These are phyloP conservation scores for Rutpela maculata DNA, from an alignment of 2,888 invertebrate species.

Conservation along the genomic window DNA sequence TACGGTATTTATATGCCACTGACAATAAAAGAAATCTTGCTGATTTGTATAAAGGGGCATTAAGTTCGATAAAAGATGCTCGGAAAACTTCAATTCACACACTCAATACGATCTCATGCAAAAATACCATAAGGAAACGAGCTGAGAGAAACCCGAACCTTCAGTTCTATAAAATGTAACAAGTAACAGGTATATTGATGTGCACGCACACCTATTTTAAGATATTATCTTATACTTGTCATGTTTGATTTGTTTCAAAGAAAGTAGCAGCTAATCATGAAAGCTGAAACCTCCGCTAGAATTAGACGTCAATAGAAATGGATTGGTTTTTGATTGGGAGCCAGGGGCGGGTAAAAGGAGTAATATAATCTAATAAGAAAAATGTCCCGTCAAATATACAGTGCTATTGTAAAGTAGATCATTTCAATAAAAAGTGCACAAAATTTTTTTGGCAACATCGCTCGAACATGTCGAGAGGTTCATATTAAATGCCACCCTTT, in stretches of 20 bases:
- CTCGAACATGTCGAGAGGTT: too few relatives aligned
- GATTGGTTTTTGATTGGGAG: background rate
- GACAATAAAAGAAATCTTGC: background rate
- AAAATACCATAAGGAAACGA: background rate
- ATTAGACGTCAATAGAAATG: constrained; percentile 22
- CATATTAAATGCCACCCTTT: too few relatives aligned
- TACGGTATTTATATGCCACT: background rate
- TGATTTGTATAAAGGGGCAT: background rate
- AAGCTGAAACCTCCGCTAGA: background rate
- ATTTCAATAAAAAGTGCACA: too few relatives aligned
- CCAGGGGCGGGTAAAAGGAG: background rate
- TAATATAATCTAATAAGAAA: background rate
- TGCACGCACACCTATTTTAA: background rate
- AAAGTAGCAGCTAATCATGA: constrained; percentile 19
- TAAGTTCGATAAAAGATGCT: background rate
- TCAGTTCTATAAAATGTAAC: background rate
- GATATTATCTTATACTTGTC: constrained; percentile 16
- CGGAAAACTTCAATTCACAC: background rate
- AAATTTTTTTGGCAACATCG: too few relatives aligned
- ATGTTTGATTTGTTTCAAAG: constrained; percentile 8
- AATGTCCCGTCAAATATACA: background rate
- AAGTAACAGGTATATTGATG: constrained; percentile 9
- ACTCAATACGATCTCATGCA: background rate
- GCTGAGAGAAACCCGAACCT: background rate
- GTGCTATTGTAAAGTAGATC: too few relatives aligned